Conservation (phyloP, 2,113 vertebrate genomes). For the Myocastor coypus region DNA sequence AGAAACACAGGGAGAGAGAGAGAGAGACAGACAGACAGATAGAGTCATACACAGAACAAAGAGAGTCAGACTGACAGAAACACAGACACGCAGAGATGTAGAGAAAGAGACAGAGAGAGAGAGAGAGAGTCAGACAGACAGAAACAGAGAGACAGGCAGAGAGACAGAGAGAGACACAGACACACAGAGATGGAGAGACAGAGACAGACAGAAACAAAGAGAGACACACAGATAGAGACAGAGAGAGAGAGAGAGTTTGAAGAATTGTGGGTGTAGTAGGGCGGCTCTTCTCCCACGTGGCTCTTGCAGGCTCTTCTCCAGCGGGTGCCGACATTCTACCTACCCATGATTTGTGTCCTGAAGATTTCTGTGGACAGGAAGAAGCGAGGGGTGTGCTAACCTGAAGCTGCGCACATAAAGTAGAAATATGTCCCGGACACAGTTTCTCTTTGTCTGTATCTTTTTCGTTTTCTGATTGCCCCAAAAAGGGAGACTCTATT, state of each 20-base stretch:
- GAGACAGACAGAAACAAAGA: background rate
- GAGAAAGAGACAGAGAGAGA: no score
- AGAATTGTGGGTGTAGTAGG: accelerated
- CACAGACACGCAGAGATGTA: no score
- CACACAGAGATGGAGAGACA: no score
- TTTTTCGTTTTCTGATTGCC: background rate
- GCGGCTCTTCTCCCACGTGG: accelerated
- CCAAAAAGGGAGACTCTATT: background rate
- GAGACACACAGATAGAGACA: background rate
- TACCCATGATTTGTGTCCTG: background rate
- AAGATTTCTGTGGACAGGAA: background rate
- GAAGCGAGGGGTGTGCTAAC: no score
- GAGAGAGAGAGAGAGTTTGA: background rate
- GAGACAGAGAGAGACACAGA: no score
- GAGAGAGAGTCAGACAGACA: no score
- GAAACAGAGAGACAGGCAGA: no score
- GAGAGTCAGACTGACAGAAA: no score
- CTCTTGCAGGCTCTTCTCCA: background rate
- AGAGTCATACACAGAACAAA: no score
- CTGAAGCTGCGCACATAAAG: background rate
- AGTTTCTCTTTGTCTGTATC: background rate
- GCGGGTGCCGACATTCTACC: background rate
- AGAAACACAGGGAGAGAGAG: background rate
- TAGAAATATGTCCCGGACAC: background rate
- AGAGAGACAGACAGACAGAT: no score